A percentile compares a stretch with the other conserved stretches of the same genome.
These are phyloP conservation scores for Poecilia picta DNA, from an alignment of 2,797 vertebrate species.

Conservation along the genomic window DNA sequence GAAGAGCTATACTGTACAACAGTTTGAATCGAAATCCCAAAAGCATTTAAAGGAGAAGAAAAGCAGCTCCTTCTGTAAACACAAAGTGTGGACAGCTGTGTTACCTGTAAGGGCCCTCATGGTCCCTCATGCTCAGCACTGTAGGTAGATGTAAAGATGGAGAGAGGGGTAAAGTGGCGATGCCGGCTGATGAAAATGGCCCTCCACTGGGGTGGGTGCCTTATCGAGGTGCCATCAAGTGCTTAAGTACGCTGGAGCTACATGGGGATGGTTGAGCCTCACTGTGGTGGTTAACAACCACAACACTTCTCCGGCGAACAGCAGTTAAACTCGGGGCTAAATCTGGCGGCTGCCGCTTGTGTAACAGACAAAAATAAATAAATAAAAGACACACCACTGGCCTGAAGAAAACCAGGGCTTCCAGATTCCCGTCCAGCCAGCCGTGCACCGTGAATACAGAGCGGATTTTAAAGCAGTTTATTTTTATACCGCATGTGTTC, in stretches of 20 bases:
- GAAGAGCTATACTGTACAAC: neutral
- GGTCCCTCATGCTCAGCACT: constrained; percentile 6
- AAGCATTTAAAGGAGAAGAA: neutral
- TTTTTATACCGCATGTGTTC: constrained; percentile 9
- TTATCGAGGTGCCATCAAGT: constrained; percentile 27
- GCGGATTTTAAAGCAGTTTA: constrained; percentile 12
- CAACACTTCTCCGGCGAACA: constrained; percentile 39
- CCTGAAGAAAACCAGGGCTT: constrained; percentile 35
- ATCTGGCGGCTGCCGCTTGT: constrained; percentile 46
- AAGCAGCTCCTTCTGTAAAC: constrained; percentile 8
- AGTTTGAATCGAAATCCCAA: constrained; percentile 2
- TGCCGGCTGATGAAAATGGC: constrained; percentile 26
- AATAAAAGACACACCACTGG: constrained; percentile 1
- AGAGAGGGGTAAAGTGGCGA: constrained; percentile 7
- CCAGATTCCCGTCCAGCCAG: constrained; percentile 13
- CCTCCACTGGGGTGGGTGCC: constrained; percentile 23
- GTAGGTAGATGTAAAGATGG: constrained; percentile 11
- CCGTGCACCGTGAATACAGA: neutral
- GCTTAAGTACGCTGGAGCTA: constrained; percentile 7
- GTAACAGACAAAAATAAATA: constrained; percentile 25
- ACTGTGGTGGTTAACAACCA: constrained; percentile 56
- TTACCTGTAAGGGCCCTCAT: constrained; percentile 24
- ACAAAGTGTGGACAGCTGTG: neutral
- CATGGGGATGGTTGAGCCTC: constrained; percentile 10
- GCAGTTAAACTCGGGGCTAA: constrained; percentile 43